A percentile compares a stretch with the other conserved stretches of the same genome.
Conservation (phyloP, 2,113 vertebrate species). For the Otus sunia region DNA sequence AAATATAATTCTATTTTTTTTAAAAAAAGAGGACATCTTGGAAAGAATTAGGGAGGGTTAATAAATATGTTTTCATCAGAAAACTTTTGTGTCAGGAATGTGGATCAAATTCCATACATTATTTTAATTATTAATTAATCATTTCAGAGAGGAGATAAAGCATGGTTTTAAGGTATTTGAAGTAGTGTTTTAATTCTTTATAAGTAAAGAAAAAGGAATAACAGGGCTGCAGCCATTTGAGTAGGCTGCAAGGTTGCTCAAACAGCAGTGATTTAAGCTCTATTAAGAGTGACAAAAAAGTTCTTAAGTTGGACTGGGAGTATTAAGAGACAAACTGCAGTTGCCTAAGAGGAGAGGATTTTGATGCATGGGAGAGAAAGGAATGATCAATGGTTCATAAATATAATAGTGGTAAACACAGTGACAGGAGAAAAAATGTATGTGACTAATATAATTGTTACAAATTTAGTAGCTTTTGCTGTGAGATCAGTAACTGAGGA, state of each 20-base stretch:
- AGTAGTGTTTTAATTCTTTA: not conserved
- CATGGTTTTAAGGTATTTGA: not conserved
- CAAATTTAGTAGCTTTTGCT: constrained; percentile 32
- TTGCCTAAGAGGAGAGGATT: not conserved
- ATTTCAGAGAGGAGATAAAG: not conserved
- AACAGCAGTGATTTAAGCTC: not conserved
- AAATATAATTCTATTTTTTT: not conserved
- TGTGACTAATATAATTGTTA: constrained; percentile 47
- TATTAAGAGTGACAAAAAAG: not conserved
- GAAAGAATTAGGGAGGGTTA: not conserved
- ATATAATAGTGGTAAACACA: constrained; percentile 29
- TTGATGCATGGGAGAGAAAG: constrained; percentile 22
- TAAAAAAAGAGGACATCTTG: not conserved
- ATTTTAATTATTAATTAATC: constrained; percentile 11
- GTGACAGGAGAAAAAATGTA: constrained; percentile 27
- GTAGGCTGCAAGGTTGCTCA: not conserved
- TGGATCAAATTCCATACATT: not conserved
- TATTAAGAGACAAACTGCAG: not conserved
- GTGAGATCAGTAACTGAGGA: not conserved
- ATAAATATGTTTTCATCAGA: not conserved
- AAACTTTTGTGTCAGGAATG: not conserved
- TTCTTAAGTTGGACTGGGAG: not conserved
- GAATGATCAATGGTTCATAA: constrained; percentile 44
- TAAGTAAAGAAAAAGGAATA: not conserved
- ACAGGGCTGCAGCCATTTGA: not conserved